Evolutionary conservation across 2,797 vertebrate species (phyloP).

Genomic region (Pogonophryne albipinna): DNA sequence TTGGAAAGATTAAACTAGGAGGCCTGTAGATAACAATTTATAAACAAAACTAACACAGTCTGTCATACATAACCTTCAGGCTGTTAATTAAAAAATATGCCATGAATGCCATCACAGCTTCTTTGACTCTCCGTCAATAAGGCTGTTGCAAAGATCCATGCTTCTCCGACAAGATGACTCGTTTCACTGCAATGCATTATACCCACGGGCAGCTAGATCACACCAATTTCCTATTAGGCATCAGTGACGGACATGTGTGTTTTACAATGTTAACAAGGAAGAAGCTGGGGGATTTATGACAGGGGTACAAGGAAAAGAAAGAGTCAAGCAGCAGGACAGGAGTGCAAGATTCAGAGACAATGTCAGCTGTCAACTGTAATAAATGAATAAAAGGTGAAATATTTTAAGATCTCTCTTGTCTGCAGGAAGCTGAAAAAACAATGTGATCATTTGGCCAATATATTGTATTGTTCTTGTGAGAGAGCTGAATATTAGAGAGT

Average conservation of each 20-base stretch:
- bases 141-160: constrained; percentile 2
- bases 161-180: constrained; percentile 21
- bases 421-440: constrained; percentile 38
- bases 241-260: constrained; percentile 10
- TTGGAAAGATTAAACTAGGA: not conserved
- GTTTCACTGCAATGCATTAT: constrained; percentile 15
- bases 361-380: constrained; percentile 60
- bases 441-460: constrained; percentile 54
- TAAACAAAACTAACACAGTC: constrained; percentile 6
- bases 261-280: constrained; percentile 22
- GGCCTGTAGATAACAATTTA: not conserved
- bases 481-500: constrained; percentile 48
- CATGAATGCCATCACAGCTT: constrained; percentile 2
- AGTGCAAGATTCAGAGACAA: constrained; percentile 44
- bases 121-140: not conserved
- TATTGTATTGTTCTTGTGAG: constrained; percentile 35
- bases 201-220: constrained; percentile 21
- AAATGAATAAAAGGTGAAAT: constrained; percentile 48
- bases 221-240: constrained; percentile 9
- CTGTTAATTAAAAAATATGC: constrained; percentile 36
- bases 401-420: constrained; percentile 28
- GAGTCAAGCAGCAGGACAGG: constrained; percentile 31
- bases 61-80: constrained; percentile 14
- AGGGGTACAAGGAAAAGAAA: constrained; percentile 28
- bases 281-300: constrained; percentile 20